Base-by-base conservation (phyloP, 2,113 vertebrate genomes). In the Sisor rabdophorus region DNA sequence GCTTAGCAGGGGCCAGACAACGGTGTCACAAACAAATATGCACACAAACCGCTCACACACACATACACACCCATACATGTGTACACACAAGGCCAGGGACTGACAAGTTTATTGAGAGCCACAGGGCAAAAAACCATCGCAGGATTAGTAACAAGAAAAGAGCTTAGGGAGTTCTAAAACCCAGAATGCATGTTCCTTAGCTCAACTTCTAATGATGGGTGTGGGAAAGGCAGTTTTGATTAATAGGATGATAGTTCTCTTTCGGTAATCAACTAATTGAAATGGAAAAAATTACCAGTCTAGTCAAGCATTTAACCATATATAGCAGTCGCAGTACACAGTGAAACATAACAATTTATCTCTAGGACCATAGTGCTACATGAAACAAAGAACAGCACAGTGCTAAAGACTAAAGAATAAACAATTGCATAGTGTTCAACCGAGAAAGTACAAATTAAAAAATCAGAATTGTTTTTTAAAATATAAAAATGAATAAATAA, bases 91-190 rank as follows among this genome's bases (percentile, higher is more conserved):
- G 53, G 19, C 22, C 22, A 54, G 52, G 67, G 71, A 78, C 74
- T 79, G 79, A 84, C 81, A 81, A 79, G 81, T 86, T 86, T 80
- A 84, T 82, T 86, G 73, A 81, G 71, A 81, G 59, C 64, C 52
- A 71, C 30, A 76, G 64, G 67, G 69, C 73, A 82, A 61, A n/a
- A 69, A 79, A 75, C 61, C 68, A 73, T 56, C 60, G 59, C 73
- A 56, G 71, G 77, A 32, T 56, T 59, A 26, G 63, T 63, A 73
- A 68, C 76, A 77, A 76, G 61, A 77, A 36, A 68, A 73, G 63
- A 74, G 74, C 76, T 79, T 71, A 70, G 36, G 63, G 64, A 48
- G 59, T 61, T 74, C 76, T 74, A 54, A 55, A 55, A 32, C 56
- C 58, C 20, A 50, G 56, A 79, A 75, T 75, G 59, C 36, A 64